Evolutionary conservation across 2,888 invertebrate genomes (phyloP), one percentile per base, ranked within the genome.

Genomic region (Apoda limacodes): DNA sequence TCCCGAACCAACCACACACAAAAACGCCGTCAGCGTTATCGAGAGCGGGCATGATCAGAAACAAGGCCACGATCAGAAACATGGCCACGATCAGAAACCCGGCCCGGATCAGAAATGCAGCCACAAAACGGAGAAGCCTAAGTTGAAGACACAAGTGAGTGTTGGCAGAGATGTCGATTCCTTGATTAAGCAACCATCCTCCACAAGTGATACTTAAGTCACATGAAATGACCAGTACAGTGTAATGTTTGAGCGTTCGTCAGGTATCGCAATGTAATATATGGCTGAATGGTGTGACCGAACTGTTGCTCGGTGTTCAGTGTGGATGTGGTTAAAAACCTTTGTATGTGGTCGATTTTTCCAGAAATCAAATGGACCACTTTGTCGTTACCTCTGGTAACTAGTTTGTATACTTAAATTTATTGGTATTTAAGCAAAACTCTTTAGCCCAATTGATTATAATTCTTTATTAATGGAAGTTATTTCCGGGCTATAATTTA

Each of bases 151-250:
- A 9, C 75, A 76, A 39, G 60, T 64, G 17, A 72, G 76, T 47
- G 60, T 85, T 3, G 75, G 83, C 17, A 84, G 84, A 15, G 85
- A 87, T 49, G 61, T 83, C 33, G 85, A 86, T 51, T 6, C 17
- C 5, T 69, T 86, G 32, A 83, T 85, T 38, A 84, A 82, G 36
- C 76, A 76, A 28, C 66, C 68, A 0, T 75, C 81, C 34, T 59
- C 72, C 40, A 57, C 71, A 27, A 66, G 80, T 49, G 83, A 83
- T 50, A 78, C 70, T 45, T 83, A 83, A 66, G 57, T 56, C 46
- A 65, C 17, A 5, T 7, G 17, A 52, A 40, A 35, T 40, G 57
- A 56, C 55, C 58, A 54, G 38, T 43, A 48, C 34, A 30, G 45
- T 42, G 38, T 39, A 37, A 39, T 44, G 37, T 28, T 29, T 57